These are phyloP conservation scores for Lasioglossum malachurum DNA, from an alignment of 2,888 invertebrate genomes.

Conservation along the genomic window DNA sequence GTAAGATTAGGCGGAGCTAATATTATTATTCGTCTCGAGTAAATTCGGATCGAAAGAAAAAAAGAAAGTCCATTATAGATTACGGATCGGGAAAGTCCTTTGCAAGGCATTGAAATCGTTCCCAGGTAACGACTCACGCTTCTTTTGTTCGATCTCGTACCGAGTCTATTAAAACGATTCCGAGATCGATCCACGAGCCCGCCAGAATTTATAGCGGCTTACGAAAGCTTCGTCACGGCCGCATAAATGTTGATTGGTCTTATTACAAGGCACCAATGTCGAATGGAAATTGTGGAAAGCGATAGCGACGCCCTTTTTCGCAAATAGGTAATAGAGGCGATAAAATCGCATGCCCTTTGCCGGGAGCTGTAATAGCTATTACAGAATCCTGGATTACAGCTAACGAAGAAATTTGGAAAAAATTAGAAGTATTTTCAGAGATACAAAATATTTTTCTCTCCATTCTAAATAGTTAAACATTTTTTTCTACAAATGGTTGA, in stretches of 20 bases:
- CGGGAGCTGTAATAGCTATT: neutral
- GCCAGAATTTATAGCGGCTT: conserved; percentile 53
- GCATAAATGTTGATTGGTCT: conserved; percentile 39
- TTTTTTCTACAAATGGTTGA: too few relatives aligned
- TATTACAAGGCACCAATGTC: conserved; percentile 47
- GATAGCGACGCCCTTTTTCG: neutral
- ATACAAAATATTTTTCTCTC: too few relatives aligned
- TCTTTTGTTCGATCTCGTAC: conserved; percentile 25
- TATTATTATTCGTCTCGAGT: conserved; percentile 31
- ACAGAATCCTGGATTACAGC: neutral
- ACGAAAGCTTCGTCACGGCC: conserved; percentile 8
- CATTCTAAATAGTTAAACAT: too few relatives aligned
- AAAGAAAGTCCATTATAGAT: conserved; percentile 32
- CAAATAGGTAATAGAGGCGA: neutral
- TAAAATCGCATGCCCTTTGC: neutral
- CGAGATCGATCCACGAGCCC: conserved; percentile 25
- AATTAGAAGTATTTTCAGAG: neutral
- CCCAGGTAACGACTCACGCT: conserved; percentile 16
- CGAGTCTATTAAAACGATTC: conserved; percentile 24
- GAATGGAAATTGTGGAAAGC: conserved; percentile 39
- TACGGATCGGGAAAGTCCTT: neutral
- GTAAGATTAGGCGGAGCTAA: conserved; percentile 31
- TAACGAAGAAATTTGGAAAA: neutral
- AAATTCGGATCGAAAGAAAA: neutral
- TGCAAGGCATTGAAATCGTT: conserved; percentile 16